Evolutionary conservation across 1,140 invertebrate species (phyloP).

Genomic region (Cheumatopsyche charites): DNA sequence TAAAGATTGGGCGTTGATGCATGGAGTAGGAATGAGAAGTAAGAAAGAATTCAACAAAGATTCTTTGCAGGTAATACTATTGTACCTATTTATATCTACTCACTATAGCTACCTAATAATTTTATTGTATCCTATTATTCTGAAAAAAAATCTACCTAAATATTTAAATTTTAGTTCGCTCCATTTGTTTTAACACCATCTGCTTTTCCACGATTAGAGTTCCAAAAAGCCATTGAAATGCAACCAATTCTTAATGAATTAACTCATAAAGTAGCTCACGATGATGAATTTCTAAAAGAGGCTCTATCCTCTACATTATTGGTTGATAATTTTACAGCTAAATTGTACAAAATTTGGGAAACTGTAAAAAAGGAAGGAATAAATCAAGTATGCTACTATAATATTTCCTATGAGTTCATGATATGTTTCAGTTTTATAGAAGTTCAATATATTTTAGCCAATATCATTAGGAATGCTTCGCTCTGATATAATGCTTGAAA

Average conservation of each 20-base stretch:
- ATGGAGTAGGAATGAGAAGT: constrained; percentile 79
- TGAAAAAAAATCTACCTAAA: too few species aligned
- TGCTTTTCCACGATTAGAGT: constrained; percentile 77
- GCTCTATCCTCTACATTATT: constrained; percentile 82
- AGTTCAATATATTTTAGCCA: constrained; percentile 57
- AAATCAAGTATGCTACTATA: constrained; percentile 81
- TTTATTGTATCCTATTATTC: too few species aligned
- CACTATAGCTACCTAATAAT: not conserved
- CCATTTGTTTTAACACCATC: constrained; percentile 87
- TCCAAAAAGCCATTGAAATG: constrained; percentile 74
- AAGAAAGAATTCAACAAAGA: constrained; percentile 72
- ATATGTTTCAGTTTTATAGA: too few species aligned
- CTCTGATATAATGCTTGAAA: constrained; percentile 80
- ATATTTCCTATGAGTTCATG: too few species aligned
- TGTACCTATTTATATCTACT: not conserved
- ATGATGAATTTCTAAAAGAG: constrained; percentile 78
- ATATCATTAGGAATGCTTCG: constrained; percentile 75
- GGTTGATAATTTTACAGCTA: constrained; percentile 85
- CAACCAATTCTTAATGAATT: constrained; percentile 83
- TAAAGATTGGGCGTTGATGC: constrained; percentile 84
- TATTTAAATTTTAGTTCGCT: constrained; percentile 72
- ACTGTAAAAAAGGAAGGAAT: constrained; percentile 78
- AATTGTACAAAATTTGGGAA: constrained; percentile 84
- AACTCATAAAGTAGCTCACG: constrained; percentile 87
- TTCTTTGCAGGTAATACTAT: constrained; percentile 63